Percentiles rank a stretch among this genome's conserved stretches.
Conservation (phyloP, 2,888 invertebrate species). For the Leucania comma region DNA sequence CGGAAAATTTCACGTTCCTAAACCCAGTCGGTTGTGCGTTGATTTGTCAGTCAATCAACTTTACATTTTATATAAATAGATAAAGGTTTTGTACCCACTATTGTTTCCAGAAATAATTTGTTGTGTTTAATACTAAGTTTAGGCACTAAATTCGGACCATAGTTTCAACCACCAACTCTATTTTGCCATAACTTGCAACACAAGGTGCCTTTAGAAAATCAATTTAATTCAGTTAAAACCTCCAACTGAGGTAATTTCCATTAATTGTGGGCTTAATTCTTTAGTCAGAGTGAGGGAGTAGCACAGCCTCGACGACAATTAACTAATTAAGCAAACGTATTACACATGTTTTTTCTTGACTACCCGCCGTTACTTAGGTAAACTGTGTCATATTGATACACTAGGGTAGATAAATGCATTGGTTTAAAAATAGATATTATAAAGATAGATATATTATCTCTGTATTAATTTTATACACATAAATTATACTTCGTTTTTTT, state of each 20-base stretch:
- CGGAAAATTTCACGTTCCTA: no score
- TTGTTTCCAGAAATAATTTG: no score
- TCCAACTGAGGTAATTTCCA: slow-evolving; percentile 84
- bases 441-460: neutral
- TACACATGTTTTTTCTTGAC: slow-evolving; percentile 56
- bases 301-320: slow-evolving; percentile 69
- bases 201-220: slow-evolving; percentile 76
- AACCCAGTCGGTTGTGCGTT: no score
- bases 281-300: slow-evolving; percentile 70
- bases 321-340: slow-evolving; percentile 77
- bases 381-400: slow-evolving; percentile 25
- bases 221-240: slow-evolving; percentile 79
- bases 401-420: slow-evolving; percentile 6
- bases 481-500: no score
- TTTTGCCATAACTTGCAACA: slow-evolving; percentile 61
- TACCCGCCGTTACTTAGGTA: slow-evolving; percentile 32
- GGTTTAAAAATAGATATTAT: slow-evolving; percentile 18
- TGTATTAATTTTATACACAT: no score
- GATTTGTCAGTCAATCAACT: no score
- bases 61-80: no score
- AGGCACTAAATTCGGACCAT: neutral
- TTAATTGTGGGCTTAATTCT: slow-evolving; percentile 80
- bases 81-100: neutral
- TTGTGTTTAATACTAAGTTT: neutral
- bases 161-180: slow-evolving; percentile 36